phyloP scores from a whole-genome alignment of 2,113 vertebrate genomes.

The Entosphenus tridentatus region DNA sequence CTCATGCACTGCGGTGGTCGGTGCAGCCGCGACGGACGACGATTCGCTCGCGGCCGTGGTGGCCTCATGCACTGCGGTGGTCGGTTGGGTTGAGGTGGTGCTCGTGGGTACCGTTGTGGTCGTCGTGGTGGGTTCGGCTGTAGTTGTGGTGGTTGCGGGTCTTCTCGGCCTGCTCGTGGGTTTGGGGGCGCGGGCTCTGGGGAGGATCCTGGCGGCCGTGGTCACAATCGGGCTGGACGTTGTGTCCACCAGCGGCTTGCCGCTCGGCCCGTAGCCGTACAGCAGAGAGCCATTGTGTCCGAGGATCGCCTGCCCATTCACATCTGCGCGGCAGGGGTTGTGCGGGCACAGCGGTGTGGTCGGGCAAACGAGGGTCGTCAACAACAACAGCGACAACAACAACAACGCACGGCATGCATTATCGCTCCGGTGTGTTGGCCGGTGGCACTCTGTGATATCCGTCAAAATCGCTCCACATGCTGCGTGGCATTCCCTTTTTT shows the following conservation, averaged over 20 bases:
- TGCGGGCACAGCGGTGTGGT: not conserved
- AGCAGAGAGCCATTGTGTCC: not conserved
- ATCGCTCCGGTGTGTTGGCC: not conserved
- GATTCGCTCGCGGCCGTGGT: not conserved
- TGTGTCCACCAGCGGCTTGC: not conserved
- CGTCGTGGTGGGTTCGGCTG: constrained; percentile 1
- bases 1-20: not conserved
- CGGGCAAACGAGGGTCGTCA: not conserved
- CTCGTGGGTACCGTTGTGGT: not conserved
- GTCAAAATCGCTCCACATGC: no score
- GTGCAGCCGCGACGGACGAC: not conserved
- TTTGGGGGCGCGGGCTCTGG: not conserved
- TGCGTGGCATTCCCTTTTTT: no score
- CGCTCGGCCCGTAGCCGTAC: not conserved
- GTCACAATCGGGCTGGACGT: not conserved
- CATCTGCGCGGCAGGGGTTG: not conserved
- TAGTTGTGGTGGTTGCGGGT: not conserved
- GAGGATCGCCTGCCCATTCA: not conserved
- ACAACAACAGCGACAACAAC: not conserved
- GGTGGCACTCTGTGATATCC: no score
- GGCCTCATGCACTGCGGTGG: not conserved
- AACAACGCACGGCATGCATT: not conserved
- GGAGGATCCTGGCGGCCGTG: not conserved
- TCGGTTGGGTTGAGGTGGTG: not conserved
- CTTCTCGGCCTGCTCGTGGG: not conserved